phyloP scores from a whole-genome alignment of 1,140 invertebrate genomes.

The Lordiphosa stackelbergi region DNA sequence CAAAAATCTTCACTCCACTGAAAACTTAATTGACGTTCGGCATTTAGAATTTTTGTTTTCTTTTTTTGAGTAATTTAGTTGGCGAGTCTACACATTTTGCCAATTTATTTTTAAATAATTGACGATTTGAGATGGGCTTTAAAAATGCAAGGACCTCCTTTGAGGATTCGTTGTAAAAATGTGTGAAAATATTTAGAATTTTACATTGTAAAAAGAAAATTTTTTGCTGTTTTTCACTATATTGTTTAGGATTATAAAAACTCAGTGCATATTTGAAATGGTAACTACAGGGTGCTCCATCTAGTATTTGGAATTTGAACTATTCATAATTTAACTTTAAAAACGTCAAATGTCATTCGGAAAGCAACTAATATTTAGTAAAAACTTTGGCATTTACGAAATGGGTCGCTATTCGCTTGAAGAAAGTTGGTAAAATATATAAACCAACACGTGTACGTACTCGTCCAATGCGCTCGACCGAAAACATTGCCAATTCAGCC shows the following conservation, averaged over 20 bases:
- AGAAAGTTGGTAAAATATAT: too few species aligned
- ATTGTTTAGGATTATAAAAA: conserved; percentile 24
- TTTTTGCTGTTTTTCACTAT: conserved; percentile 22
- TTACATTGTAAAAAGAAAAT: conserved; percentile 1
- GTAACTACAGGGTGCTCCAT: too few species aligned
- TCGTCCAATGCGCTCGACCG: too few species aligned
- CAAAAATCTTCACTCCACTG: background rate
- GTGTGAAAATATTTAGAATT: conserved; percentile 14
- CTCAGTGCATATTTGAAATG: background rate
- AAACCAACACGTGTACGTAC: too few species aligned
- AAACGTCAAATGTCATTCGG: too few species aligned
- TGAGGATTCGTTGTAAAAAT: conserved; percentile 7
- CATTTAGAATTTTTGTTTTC: conserved; percentile 34
- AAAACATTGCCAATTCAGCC: too few species aligned
- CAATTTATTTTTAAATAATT: conserved; percentile 60
- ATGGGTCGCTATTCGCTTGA: too few species aligned
- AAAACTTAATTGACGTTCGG: conserved; percentile 42
- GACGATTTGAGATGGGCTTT: conserved; percentile 20
- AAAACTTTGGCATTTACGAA: too few species aligned
- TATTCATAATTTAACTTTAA: too few species aligned
- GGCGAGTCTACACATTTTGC: conserved; percentile 43
- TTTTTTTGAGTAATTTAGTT: conserved; percentile 38
- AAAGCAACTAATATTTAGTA: too few species aligned
- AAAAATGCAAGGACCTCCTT: conserved; percentile 10
- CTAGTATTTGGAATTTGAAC: too few species aligned